Base-by-base conservation (phyloP, 1,140 invertebrate genomes). In the Drosophila arawakana region DNA sequence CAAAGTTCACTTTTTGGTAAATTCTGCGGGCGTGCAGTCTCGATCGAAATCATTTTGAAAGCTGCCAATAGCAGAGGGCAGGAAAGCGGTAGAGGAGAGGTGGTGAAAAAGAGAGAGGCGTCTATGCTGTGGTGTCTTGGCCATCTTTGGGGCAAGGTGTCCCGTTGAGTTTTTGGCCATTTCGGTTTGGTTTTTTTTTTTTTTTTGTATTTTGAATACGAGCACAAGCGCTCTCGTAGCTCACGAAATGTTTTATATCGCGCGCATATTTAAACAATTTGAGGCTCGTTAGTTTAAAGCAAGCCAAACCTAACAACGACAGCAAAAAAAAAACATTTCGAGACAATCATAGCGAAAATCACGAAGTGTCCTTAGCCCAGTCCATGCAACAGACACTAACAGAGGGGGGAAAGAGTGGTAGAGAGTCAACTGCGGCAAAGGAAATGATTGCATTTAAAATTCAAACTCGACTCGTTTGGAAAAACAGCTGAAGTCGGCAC, bases 371-470 rank as follows among this genome's bases (percentile, higher is more conserved):
- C 85, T 89, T 89, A 76, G 74, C 52, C 35, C 50, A 55, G 44
- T 35, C 44, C 43, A 30, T 37, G 8, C 39, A 18, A 43, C 10
- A 35, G 11, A 30, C 7, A 13, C 30, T 35, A 34, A 37, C 41
- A 50, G 15, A 25, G 8, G 18, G 57, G 46, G 25, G 25, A 35
- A 15, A 18, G 34, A 44, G 59, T 59, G 55, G 65, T 59, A 76
- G 25, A 30, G 25, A 30, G 57, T 63, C 73, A 65, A 88, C 76
- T 90, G 75, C 82, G 78, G 76, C 74, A 88, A 91, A 91, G 89
- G 89, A 91, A 91, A 91, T 85, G 89, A 89, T 91, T 91, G 89
- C 83, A 91, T 91, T 91, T 91, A 82, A 91, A 91, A 91, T 91
- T 91, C 89, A 91, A 91, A 91, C 88, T 85, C 67, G 60, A 77